These are phyloP conservation scores for Erethizon dorsatum DNA, from an alignment of 2,797 vertebrate species.

Conservation along the genomic window DNA sequence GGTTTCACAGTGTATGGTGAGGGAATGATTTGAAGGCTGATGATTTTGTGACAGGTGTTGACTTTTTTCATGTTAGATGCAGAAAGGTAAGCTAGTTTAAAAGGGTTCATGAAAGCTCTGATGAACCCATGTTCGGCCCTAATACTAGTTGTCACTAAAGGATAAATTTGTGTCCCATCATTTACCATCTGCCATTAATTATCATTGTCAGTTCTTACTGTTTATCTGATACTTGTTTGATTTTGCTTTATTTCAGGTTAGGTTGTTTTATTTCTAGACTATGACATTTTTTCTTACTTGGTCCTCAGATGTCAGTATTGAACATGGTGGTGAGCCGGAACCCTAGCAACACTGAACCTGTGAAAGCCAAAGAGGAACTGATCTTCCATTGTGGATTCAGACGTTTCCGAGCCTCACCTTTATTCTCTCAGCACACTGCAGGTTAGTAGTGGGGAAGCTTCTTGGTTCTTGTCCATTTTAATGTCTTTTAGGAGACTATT, in stretches of 20 bases:
- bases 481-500: neutral
- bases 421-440: conserved; percentile 98
- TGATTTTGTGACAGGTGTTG: conserved; percentile 13
- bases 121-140: neutral
- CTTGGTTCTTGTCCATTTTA: neutral
- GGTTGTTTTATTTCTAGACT: conserved; percentile 17
- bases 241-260: conserved; percentile 61
- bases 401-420: conserved; percentile 95
- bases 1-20: neutral
- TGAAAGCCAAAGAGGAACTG: conserved; percentile 96
- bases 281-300: conserved; percentile 5
- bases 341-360: conserved; percentile 92
- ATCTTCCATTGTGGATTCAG: conserved; percentile 98
- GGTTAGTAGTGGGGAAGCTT: conserved; percentile 88
- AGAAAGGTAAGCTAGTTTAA: neutral
- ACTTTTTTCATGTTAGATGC: neutral
- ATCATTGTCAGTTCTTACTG: neutral
- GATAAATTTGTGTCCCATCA: neutral
- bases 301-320: conserved; percentile 96
- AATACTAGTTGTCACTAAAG: conserved; percentile 11
- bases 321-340: conserved; percentile 95
- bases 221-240: conserved; percentile 51
- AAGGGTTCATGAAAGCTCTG: neutral
- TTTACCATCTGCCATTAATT: neutral
- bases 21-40: conserved; percentile 8